These are phyloP conservation scores for Conops quadrifasciatus DNA, from an alignment of 2,888 invertebrate species.

Conservation along the genomic window DNA sequence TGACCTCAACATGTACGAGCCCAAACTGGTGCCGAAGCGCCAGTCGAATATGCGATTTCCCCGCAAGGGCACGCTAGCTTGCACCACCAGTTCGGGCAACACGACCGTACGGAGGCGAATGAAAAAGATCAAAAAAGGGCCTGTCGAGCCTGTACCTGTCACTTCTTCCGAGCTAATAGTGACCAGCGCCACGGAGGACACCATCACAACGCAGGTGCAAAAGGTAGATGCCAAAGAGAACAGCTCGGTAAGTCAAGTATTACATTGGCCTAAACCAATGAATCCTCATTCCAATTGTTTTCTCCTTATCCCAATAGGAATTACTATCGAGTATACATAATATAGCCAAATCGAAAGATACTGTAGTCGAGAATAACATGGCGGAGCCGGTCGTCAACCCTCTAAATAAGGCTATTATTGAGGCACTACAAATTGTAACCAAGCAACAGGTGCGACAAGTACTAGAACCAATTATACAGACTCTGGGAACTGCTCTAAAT, in stretches of 20 bases:
- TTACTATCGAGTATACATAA: slow-evolving; percentile 13
- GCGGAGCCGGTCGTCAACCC: slow-evolving; percentile 8
- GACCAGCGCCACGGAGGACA: slow-evolving; percentile 36
- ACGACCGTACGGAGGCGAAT: slow-evolving; percentile 1
- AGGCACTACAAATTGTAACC: slow-evolving; percentile 55
- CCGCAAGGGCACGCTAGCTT: not conserved
- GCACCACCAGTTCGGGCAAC: slow-evolving; percentile 5
- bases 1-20: slow-evolving; percentile 57
- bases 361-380: not conserved
- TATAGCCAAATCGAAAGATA: slow-evolving; percentile 11
- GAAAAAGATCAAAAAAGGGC: not conserved
- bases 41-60: not conserved
- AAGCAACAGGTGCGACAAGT: slow-evolving; percentile 55
- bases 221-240: slow-evolving; percentile 23
- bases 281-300: not conserved
- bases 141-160: not conserved
- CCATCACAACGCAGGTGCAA: slow-evolving; percentile 47
- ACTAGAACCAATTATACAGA: slow-evolving; percentile 52
- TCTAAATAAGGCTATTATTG: slow-evolving; percentile 49
- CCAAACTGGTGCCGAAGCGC: slow-evolving; percentile 52
- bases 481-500: slow-evolving; percentile 47
- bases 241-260: slow-evolving; percentile 38
- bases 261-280: not conserved
- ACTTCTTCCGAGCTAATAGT: slow-evolving; percentile 30
- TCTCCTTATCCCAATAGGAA: not conserved